Evolutionary conservation across 2,888 invertebrate species (phyloP), one percentile per base, ranked within the genome.

Genomic region (Exephanes ischioxanthus): DNA sequence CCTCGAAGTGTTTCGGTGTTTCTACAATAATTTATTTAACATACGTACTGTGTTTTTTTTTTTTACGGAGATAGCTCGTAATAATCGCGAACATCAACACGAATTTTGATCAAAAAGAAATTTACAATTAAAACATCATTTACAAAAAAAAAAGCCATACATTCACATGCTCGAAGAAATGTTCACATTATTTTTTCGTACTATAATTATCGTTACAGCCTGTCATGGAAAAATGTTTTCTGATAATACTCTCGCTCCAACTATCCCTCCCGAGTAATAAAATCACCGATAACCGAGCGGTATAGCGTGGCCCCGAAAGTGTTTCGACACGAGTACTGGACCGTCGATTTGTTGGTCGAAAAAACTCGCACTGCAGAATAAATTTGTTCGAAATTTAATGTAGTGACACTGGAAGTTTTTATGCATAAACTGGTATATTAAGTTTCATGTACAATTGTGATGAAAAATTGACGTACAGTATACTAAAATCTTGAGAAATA

Each of bases 211-310:
- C 66, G 41, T 76, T 79, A 85, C 85, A 83, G 82, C 75, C 82
- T 76, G 85, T 85, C 85, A 83, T 85, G 85, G 85, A 84, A 84
- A 71, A 75, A 73, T 67, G 41, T 73, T 80, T 63, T 73, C 63
- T 48, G 78, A 76, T 71, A 67, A 77, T 67, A 77, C 75, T 76
- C 58, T 41, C 41, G 53, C 51, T 37, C 58, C 53, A 0, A 48
- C 3, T 16, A 2, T 48, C 16, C 51, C 45, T 63, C 51, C 30
- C 30, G 68, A 73, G 53, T 55, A 41, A 41, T 41, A 11, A 41
- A 63, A 83, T 73, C 26, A 45, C 45, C 30, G 14, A 78, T 48
- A 73, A 70, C 66, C 58, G 61, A 61, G 58, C 73, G 48, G 58
- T 67, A 4, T 30, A 72, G 80, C 41, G 76, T n/a, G 22, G 48